Conservation (phyloP, 2,888 invertebrate species). For the Torymus aiolomorphi region DNA sequence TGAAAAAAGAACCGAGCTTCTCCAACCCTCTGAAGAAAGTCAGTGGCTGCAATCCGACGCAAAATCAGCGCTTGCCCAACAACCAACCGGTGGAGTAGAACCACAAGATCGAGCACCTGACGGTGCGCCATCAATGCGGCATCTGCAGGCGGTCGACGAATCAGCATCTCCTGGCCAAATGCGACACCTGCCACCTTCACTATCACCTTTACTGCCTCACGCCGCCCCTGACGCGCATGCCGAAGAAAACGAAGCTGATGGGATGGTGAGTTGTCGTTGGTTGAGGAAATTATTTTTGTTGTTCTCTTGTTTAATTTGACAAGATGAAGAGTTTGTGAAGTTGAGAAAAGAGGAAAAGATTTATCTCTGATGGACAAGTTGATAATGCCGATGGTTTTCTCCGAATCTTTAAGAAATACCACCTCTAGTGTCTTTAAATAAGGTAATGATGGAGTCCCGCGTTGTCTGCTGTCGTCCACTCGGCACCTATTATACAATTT, state of each 20-base stretch:
- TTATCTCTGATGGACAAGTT: too few relatives aligned
- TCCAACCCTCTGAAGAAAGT: background rate
- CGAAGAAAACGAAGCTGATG: slow-evolving; percentile 95
- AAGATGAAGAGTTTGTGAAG: too few relatives aligned
- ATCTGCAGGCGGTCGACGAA: slow-evolving; percentile 91
- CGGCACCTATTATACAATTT: too few relatives aligned
- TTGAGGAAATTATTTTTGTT: background rate
- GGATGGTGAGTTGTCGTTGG: slow-evolving; percentile 84
- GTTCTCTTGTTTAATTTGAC: background rate
- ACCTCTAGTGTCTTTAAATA: too few relatives aligned
- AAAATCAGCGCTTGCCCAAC: background rate
- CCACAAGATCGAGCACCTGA: slow-evolving; percentile 62
- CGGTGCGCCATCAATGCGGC: slow-evolving; percentile 86
- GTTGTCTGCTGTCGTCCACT: too few relatives aligned
- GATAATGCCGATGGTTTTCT: too few relatives aligned
- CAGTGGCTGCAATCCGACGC: background rate
- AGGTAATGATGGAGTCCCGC: too few relatives aligned
- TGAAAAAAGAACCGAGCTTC: slow-evolving; percentile 79
- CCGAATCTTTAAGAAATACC: too few relatives aligned
- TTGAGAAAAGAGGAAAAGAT: too few relatives aligned
- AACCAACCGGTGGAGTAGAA: slow-evolving; percentile 74
- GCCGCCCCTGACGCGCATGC: slow-evolving; percentile 94
- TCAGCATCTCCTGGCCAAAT: slow-evolving; percentile 95
- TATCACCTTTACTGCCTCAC: slow-evolving; percentile 96
- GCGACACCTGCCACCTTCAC: slow-evolving; percentile 94